phyloP scores from a whole-genome alignment of 2,888 invertebrate species.

The Dione vanillae region DNA sequence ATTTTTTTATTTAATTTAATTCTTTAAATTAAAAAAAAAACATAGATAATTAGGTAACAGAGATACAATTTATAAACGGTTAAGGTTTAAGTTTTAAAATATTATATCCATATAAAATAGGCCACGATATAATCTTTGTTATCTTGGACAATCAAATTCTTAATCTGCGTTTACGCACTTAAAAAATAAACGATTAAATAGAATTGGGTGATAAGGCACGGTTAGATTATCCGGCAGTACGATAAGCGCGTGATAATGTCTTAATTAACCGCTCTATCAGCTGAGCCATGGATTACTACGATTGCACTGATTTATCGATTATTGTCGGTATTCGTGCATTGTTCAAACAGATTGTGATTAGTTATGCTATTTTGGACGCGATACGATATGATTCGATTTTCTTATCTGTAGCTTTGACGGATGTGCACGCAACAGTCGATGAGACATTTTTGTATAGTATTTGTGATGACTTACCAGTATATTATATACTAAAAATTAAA shows the following conservation, averaged over 20 bases:
- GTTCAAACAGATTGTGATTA: slow-evolving; percentile 54
- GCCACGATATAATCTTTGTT: slow-evolving; percentile 5
- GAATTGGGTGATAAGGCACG: slow-evolving; percentile 52
- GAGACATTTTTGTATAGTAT: background rate
- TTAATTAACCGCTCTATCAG: slow-evolving; percentile 63
- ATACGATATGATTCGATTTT: slow-evolving; percentile 44
- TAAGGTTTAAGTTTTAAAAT: background rate
- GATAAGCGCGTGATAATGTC: slow-evolving; percentile 54
- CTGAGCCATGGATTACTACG: slow-evolving; percentile 64
- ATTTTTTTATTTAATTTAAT: background rate
- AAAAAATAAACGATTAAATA: slow-evolving; percentile 39
- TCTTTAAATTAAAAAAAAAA: no score
- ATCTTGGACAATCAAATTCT: slow-evolving; percentile 18
- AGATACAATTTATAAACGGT: background rate
- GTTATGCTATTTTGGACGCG: slow-evolving; percentile 43
- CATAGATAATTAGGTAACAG: background rate
- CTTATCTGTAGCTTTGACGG: slow-evolving; percentile 39
- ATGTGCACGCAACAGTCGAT: slow-evolving; percentile 37
- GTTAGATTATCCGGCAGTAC: slow-evolving; percentile 57
- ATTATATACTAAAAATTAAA: background rate
- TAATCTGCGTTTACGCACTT: slow-evolving; percentile 40
- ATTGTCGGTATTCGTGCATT: slow-evolving; percentile 66
- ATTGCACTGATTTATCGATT: slow-evolving; percentile 73
- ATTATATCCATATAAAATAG: slow-evolving; percentile 7
- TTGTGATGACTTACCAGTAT: background rate